Percentiles rank a stretch among this genome's conserved stretches.
Conservation (phyloP, 2,888 invertebrate species). For the Gibbula magus region DNA sequence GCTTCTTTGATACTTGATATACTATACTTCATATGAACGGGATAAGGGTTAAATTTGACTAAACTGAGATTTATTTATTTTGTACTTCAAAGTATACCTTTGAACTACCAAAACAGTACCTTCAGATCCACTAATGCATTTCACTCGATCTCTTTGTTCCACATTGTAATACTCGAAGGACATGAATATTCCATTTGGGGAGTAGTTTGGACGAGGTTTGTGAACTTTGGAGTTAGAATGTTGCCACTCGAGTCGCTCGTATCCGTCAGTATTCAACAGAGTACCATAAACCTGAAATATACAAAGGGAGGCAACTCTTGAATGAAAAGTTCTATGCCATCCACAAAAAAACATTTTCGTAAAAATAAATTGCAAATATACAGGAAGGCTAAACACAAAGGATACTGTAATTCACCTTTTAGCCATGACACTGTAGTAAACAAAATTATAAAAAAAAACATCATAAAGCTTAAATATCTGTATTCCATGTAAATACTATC, state of each 20-base stretch:
- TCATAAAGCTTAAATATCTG: neutral
- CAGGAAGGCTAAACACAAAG: too few species aligned
- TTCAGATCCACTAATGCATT: conserved; percentile 94
- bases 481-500: neutral
- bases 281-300: conserved; percentile 86
- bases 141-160: conserved; percentile 94
- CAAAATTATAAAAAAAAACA: neutral
- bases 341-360: too few species aligned
- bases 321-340: too few species aligned
- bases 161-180: conserved; percentile 99
- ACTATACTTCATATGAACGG: too few species aligned
- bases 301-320: neutral
- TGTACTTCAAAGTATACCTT: too few species aligned
- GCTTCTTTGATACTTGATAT: too few species aligned
- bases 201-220: conserved; percentile 90
- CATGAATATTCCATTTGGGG: conserved; percentile 92
- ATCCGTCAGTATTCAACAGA: conserved; percentile 79
- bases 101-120: conserved; percentile 77
- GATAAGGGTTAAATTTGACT: too few species aligned
- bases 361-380: too few species aligned
- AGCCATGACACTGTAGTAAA: neutral
- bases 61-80: too few species aligned
- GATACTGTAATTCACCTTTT: too few species aligned
- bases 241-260: conserved; percentile 93
- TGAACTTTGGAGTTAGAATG: conserved; percentile 95